Base-by-base conservation (phyloP, 2,113 vertebrate genomes). In the Mola mola region DNA sequence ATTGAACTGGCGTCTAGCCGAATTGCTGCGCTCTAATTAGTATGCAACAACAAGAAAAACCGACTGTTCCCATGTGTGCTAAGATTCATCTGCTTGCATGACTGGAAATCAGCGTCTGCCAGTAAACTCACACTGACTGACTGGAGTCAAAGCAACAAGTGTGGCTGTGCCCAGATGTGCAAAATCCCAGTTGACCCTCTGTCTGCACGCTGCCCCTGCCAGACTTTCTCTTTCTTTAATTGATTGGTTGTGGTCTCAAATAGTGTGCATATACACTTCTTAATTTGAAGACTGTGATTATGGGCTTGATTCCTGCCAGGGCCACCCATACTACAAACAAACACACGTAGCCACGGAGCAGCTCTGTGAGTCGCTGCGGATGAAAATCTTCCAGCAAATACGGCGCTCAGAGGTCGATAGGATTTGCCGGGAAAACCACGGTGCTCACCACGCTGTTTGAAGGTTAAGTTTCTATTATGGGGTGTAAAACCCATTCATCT, bases 301-400 rank as follows among this genome's bases (percentile, higher is more conserved):
- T 66, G 64, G 78, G 72, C 73, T 73, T 72, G 74, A 84, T 72
- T 83, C 19, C 68, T n/a, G 42, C 75, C 31, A 67, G 38, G 85
- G 82, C 85, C 88, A 86, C 88, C 85, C 83, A 79, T 26, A 74
- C 67, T 88, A 83, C 85, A 81, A 86, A 84, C 76, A 81, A 81
- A 83, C 77, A 66, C 37, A 40, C 55, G 79, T 42, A 67, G 67
- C 63, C 43, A 52, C 57, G 60, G 67, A 11, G 48, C 64, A 56
- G 72, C 58, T 70, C 60, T 20, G 69, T 25, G 19, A 55, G 71
- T 56, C 26, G 10, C 59, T 66, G 63, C 8, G 65, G 77, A 86
- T 87, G 67, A 84, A 86, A 87, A 75, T 53, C 62, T 75, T 77
- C 70, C 46, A 74, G 73, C 72, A 49, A 81, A 83, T 34, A 53